Conservation (phyloP, 92 coral and sea anemone species). For the Porites lobata region DNA sequence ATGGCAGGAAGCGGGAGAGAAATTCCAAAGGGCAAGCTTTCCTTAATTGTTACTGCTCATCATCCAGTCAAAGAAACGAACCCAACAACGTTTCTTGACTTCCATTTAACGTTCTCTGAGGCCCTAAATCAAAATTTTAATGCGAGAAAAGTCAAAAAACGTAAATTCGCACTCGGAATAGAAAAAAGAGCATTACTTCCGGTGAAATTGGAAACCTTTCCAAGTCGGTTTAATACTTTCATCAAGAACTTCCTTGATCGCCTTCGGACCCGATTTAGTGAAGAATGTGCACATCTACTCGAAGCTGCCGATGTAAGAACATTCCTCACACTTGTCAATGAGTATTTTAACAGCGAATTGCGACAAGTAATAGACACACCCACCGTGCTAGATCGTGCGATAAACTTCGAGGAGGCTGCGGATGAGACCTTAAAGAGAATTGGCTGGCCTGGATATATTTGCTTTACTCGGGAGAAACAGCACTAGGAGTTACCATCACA, state of each 20-base stretch:
- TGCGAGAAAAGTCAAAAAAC: too few species aligned
- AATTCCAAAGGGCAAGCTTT: too few species aligned
- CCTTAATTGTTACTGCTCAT: too few species aligned
- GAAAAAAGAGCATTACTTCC: too few species aligned
- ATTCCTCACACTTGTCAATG: conserved; percentile 15
- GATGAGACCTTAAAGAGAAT: conserved; percentile 60
- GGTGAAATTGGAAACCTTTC: too few species aligned
- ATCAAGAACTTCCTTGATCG: conserved; percentile 65
- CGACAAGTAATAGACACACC: conserved; percentile 56
- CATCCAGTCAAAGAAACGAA: too few species aligned
- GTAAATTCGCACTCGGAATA: too few species aligned
- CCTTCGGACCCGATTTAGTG: conserved; percentile 28
- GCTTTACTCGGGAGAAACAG: conserved; percentile 61
- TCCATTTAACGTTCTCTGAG: too few species aligned
- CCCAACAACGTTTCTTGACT: too few species aligned
- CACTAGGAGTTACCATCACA: too few species aligned
- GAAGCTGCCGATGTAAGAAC: conserved; percentile 34
- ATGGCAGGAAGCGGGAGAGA: too few species aligned
- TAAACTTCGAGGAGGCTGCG: conserved; percentile 58
- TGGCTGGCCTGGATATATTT: conserved; percentile 70
- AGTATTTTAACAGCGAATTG: conserved; percentile 53
- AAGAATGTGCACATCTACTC: conserved; percentile 53
- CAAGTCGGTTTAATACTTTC: not conserved
- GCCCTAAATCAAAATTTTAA: too few species aligned
- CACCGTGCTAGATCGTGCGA: conserved; percentile 53